phyloP scores from a whole-genome alignment of 2,113 vertebrate genomes.

The Genyomyrus donnyi region DNA sequence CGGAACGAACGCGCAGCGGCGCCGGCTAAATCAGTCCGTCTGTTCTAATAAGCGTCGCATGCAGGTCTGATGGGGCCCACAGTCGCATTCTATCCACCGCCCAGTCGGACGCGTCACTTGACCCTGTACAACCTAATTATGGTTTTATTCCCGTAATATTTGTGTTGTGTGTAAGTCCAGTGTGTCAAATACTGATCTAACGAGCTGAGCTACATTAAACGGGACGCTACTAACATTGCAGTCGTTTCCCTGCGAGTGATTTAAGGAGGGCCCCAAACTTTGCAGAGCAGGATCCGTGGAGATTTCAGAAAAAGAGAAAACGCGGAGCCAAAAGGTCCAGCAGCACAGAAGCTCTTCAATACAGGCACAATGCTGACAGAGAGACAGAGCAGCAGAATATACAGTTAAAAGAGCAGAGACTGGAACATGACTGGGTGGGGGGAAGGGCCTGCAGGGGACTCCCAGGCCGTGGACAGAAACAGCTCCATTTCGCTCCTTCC shows the following conservation, averaged over 20 bases:
- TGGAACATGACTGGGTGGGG: neutral
- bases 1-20: neutral
- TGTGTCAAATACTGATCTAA: neutral
- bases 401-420: neutral
- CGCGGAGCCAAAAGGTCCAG: neutral
- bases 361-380: neutral
- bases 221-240: neutral
- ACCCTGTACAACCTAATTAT: neutral
- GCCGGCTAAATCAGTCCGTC: neutral
- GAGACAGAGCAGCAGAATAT: neutral
- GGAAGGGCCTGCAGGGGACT: neutral
- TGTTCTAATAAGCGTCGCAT: neutral
- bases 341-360: neutral
- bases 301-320: neutral
- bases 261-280: neutral
- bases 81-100: neutral
- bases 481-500: neutral
- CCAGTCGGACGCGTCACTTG: neutral
- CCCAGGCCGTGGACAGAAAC: neutral
- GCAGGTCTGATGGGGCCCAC: neutral
- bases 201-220: neutral
- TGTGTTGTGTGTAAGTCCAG: neutral
- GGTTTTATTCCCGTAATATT: neutral
- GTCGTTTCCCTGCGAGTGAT: neutral
- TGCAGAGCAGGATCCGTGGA: neutral